Base-by-base conservation (phyloP, 2,888 invertebrate species). In the Nesidiocoris tenuis region DNA sequence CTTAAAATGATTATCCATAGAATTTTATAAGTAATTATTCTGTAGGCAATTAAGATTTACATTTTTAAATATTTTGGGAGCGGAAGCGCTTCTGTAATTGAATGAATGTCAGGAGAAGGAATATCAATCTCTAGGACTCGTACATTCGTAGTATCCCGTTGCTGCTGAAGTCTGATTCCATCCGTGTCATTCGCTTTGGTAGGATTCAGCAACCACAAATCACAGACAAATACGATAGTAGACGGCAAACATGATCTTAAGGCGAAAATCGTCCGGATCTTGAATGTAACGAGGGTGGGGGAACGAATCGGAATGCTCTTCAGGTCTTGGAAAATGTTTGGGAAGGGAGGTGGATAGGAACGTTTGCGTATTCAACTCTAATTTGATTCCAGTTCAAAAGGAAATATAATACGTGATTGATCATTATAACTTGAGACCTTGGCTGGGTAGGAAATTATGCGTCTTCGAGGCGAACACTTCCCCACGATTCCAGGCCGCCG, bases 401-500 rank as follows among this genome's bases (percentile, higher is more conserved):
- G 75, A 77, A 71, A 77, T 77, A 76, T 78, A 39, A 77, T 78
- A 76, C 76, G 76, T 77, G 78, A 78, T 78, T 77, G 78, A 77
- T 77, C 77, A 78, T 78, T 78, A 77, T 77, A 78, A 78, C 75
- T 78, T 78, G 61, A 64, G 57, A 18, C 18, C 19, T 5, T 17
- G 75, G 19, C 22, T 57, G 59, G 65, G 65, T 57, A 77, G 77
- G 77, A 74, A 74, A 74, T 74, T 63, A 77, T 74, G 74, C 74
- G 68, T 77, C 77, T 74, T 74, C 25, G 65, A 63, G 23, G 22
- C 17, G 72, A 65, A 61, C 66, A 61, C 39, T 7, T 39, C 39
- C 39, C 39, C 39, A 39, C 39, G 39, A 39, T 39, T 7, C 39
- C 5, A 39, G 3, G 59, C 68, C 74, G 25, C 3, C 12, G 75